Evolutionary conservation across 1,140 invertebrate genomes (phyloP).

Genomic region (Drosophila busckii): DNA sequence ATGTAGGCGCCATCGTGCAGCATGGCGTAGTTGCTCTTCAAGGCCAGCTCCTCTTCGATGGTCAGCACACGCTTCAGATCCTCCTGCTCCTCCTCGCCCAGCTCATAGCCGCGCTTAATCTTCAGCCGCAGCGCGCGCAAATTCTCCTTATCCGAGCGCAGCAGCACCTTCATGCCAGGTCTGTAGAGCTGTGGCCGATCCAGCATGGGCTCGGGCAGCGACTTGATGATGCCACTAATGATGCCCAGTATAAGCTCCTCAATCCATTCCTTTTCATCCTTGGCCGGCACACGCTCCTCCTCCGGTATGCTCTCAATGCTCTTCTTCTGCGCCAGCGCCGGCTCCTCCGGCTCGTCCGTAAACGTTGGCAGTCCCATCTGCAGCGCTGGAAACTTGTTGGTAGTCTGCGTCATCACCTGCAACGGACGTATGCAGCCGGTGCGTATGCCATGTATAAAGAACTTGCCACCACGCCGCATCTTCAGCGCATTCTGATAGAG

Average conservation of each 20-base stretch:
- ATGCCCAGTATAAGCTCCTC: slow-evolving; percentile 42
- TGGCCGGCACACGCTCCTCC: slow-evolving; percentile 51
- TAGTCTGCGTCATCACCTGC: slow-evolving; percentile 42
- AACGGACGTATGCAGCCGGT: slow-evolving; percentile 64
- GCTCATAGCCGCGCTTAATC: slow-evolving; percentile 60
- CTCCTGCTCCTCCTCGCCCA: slow-evolving; percentile 48
- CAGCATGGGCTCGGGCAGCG: slow-evolving; percentile 25
- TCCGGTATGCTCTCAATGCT: slow-evolving; percentile 69
- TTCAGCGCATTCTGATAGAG: slow-evolving; percentile 60
- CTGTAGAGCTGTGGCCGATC: slow-evolving; percentile 46
- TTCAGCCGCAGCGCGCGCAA: slow-evolving; percentile 53
- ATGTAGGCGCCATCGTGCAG: slow-evolving; percentile 70
- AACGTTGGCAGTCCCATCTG: slow-evolving; percentile 59
- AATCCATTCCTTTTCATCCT: slow-evolving; percentile 44
- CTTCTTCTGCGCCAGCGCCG: slow-evolving; percentile 48
- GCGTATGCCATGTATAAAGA: slow-evolving; percentile 65
- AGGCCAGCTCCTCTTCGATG: slow-evolving; percentile 63
- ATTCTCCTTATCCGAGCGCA: slow-evolving; percentile 57
- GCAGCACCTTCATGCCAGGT: slow-evolving; percentile 47
- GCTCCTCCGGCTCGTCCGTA: slow-evolving; percentile 31
- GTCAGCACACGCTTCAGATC: slow-evolving; percentile 44
- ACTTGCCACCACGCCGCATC: slow-evolving; percentile 74
- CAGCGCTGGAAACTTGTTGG: slow-evolving; percentile 53
- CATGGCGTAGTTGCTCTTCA: slow-evolving; percentile 55
- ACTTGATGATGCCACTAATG: slow-evolving; percentile 53